Conservation (phyloP, 2,113 vertebrate genomes). For the Ctenomys sociabilis region DNA sequence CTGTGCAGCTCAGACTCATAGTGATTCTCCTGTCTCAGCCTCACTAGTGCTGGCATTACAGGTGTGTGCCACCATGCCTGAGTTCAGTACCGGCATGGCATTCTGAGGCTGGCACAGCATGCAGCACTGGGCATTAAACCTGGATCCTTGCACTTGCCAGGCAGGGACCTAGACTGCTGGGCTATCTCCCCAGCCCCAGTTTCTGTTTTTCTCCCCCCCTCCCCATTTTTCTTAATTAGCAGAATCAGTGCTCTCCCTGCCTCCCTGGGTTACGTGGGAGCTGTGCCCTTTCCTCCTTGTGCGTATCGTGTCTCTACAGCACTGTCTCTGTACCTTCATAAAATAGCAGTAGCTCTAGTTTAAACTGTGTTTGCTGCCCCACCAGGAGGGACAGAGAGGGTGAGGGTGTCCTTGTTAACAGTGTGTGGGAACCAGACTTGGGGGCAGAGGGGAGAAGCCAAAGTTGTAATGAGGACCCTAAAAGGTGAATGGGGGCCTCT, state of each 20-base stretch:
- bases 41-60: no score
- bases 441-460: not conserved
- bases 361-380: not conserved
- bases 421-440: not conserved
- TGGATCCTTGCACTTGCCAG: no score
- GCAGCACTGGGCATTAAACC: no score
- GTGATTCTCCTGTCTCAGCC: no score
- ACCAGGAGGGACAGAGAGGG: not conserved
- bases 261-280: not conserved
- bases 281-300: no score
- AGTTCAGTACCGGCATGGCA: no score
- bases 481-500: constrained; percentile 2
- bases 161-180: no score
- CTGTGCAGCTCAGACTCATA: no score
- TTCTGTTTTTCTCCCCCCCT: no score
- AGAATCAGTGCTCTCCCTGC: not conserved
- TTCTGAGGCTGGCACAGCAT: no score
- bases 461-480: not conserved
- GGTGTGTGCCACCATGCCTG: no score
- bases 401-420: not conserved
- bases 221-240: constrained; percentile 45
- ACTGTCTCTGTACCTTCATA: not conserved
- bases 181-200: no score
- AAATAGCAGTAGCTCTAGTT: not conserved
- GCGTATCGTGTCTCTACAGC: not conserved